Base-by-base conservation (phyloP, 2,797 vertebrate genomes). In the Ficedula albicollis region DNA sequence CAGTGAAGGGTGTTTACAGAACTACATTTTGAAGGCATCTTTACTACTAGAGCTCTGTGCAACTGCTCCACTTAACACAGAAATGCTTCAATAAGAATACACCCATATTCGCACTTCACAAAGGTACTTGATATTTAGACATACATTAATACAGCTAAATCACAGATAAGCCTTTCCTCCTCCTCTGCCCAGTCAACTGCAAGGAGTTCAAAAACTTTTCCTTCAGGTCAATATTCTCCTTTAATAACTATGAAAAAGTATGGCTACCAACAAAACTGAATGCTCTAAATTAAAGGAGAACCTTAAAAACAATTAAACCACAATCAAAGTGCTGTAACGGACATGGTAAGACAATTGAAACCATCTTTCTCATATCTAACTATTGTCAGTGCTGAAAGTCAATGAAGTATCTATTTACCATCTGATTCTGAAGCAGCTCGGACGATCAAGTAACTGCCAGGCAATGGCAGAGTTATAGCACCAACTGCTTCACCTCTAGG, bases 401-500 rank as follows among this genome's bases (percentile, higher is more conserved):
- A 76, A 21, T 14, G 17, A 89, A 78, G 19, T 30, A 15, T 54
- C 9, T 82, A 87, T 78, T 99, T 98, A 99, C 99, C 99, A 95
- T 99, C 99, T 77, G 99, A 99, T 97, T 99, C 99, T 14, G 99
- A 99, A 93, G 99, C 98, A 2, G 99, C 99, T 49, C 99, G 98
- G 97, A 99, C 99, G 97, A 99, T 99, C 97, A 99, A 98, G 75
- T 99, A 99, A 98, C 99, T 99, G 98, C 99, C 98, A 96, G 99
- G 99, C 97, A 99, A 98, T 2, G 99, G 99, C 97, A 99, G 99
- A 55, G 99, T 99, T 98, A 99, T 99, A 84, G 99, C 99, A 81
- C 99, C 99, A 91, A 99, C 99, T 19, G 98, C 98, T 98, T 99
- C 99, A 56, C 99, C 99, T 98, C 99, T 99, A 76, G 99, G 99